Evolutionary conservation across 1,140 invertebrate genomes (phyloP).

Genomic region (Papilio dardanus): DNA sequence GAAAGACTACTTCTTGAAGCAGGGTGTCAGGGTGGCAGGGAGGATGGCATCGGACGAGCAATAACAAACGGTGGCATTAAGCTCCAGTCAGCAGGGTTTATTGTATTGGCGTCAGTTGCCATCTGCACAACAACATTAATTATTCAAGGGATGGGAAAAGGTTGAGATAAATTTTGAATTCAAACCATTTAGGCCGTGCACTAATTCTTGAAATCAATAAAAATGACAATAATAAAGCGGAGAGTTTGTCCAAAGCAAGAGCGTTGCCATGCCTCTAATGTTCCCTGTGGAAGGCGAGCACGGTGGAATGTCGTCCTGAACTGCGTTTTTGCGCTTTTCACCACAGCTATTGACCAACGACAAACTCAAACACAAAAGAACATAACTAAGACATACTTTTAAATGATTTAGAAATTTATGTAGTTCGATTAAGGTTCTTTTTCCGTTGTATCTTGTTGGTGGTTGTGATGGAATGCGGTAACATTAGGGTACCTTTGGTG

Average conservation of each 20-base stretch:
- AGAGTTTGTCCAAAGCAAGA: constrained; percentile 7
- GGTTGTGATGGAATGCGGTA: constrained; percentile 40
- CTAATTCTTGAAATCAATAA: constrained; percentile 21
- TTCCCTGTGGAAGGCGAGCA: constrained; percentile 50
- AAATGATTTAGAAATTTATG: background rate
- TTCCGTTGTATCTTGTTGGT: background rate
- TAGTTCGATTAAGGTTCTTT: background rate
- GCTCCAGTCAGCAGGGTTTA: too few species aligned
- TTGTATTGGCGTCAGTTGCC: too few species aligned
- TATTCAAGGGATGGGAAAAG: too few species aligned
- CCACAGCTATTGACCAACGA: constrained; percentile 67
- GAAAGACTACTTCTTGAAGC: too few species aligned
- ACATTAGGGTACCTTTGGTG: constrained; percentile 27
- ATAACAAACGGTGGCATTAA: background rate
- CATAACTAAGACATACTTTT: constrained; percentile 1
- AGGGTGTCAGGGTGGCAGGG: background rate
- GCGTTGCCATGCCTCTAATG: constrained; percentile 53
- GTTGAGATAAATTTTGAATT: background rate
- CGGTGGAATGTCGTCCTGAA: constrained; percentile 66
- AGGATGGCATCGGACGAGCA: background rate
- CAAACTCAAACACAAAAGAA: background rate
- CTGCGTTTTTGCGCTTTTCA: constrained; percentile 67
- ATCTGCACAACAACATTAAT: too few species aligned
- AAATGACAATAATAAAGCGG: constrained; percentile 16
- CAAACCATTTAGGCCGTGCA: background rate